Percentiles rank a stretch among this genome's conserved stretches.
Conservation (phyloP, 2,113 vertebrate species). For the Quiscalus mexicanus region DNA sequence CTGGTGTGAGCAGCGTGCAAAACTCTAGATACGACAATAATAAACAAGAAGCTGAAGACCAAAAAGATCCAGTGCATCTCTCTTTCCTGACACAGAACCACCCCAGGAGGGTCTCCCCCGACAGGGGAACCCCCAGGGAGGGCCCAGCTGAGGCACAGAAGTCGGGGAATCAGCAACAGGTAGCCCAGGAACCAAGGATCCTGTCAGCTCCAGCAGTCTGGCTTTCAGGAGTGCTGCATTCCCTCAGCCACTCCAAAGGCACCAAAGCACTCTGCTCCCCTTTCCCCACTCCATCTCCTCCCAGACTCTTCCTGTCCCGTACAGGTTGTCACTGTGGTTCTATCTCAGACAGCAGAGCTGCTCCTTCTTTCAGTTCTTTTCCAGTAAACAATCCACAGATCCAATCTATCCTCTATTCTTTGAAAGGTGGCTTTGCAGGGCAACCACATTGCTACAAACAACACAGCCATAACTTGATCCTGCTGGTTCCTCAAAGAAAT, state of each 20-base stretch:
- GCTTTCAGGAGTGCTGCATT: not conserved
- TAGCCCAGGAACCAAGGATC: too few species aligned
- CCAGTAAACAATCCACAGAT: not conserved
- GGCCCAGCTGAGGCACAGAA: too few species aligned
- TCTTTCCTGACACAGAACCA: too few species aligned
- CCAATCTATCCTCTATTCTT: not conserved
- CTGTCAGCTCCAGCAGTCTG: not conserved
- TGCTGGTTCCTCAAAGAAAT: not conserved
- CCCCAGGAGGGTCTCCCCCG: too few species aligned
- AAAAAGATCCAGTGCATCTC: too few species aligned
- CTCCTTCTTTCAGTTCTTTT: not conserved
- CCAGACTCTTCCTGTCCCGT: not conserved
- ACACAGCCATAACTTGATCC: not conserved
- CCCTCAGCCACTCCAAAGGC: not conserved
- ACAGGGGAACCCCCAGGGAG: too few species aligned
- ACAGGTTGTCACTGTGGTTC: not conserved
- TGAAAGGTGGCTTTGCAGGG: not conserved
- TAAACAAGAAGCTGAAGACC: too few species aligned
- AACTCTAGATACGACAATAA: too few species aligned
- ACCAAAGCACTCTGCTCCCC: not conserved
- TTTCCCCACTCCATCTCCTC: not conserved
- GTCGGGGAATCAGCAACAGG: too few species aligned
- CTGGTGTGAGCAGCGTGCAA: too few species aligned
- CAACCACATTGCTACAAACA: not conserved
- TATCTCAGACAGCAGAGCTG: not conserved